These are phyloP conservation scores for Rhagium mordax DNA, from an alignment of 2,888 invertebrate genomes.

Conservation along the genomic window DNA sequence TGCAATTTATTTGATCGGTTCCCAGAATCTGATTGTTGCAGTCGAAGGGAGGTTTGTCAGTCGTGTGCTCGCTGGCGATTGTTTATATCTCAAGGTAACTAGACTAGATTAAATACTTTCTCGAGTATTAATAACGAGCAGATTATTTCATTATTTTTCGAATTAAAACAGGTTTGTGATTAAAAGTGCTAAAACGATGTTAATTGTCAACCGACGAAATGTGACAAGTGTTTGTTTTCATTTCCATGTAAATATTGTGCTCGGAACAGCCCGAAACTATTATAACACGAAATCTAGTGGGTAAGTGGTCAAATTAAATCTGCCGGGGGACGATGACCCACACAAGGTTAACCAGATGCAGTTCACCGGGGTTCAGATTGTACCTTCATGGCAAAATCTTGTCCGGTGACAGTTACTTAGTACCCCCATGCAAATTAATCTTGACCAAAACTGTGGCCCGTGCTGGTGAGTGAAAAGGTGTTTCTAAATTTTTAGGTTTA, in stretches of 20 bases:
- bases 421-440: background rate
- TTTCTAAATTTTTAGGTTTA: too few species aligned
- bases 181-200: background rate
- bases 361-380: slow-evolving; percentile 36
- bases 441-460: background rate
- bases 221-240: background rate
- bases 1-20: background rate
- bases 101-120: slow-evolving; percentile 45
- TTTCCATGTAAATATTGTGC: background rate
- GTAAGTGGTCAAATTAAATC: slow-evolving; percentile 25
- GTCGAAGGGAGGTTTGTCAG: slow-evolving; percentile 28
- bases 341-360: slow-evolving; percentile 57
- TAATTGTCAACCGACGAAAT: background rate
- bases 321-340: slow-evolving; percentile 53
- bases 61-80: slow-evolving; percentile 31
- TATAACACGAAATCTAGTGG: background rate
- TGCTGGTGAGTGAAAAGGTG: background rate
- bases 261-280: background rate
- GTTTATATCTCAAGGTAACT: slow-evolving; percentile 46
- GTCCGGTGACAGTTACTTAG: background rate
- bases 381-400: background rate
- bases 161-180: background rate
- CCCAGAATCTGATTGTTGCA: slow-evolving; percentile 11
- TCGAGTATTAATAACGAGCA: slow-evolving; percentile 18
- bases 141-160: background rate